These are phyloP conservation scores for Radopholus similis DNA, from an alignment of 1,140 invertebrate species.

Conservation along the genomic window DNA sequence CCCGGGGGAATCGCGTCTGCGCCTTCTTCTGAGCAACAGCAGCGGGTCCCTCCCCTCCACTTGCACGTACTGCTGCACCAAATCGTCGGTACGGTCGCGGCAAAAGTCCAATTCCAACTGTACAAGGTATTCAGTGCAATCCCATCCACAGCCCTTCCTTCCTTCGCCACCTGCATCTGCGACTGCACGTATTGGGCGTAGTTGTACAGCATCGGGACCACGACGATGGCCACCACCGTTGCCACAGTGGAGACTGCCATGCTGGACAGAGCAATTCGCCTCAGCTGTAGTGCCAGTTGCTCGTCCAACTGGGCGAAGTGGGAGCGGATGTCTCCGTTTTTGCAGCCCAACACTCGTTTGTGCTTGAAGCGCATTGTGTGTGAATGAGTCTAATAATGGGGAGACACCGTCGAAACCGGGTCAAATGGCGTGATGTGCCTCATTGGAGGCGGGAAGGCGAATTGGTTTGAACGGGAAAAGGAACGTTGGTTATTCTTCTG, in stretches of 20 bases:
- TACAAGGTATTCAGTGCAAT: not conserved
- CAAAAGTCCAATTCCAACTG: constrained; percentile 20
- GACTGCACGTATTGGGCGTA: constrained; percentile 54
- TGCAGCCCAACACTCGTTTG: no score
- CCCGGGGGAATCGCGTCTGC: not conserved
- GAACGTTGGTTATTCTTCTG: no score
- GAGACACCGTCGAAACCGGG: no score
- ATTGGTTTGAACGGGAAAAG: no score
- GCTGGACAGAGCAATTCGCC: constrained; percentile 41
- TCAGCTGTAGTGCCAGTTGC: constrained; percentile 2
- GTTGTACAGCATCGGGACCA: constrained; percentile 52
- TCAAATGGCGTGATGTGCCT: no score
- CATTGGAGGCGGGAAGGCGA: no score
- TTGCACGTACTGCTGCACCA: not conserved
- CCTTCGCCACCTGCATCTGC: constrained; percentile 37
- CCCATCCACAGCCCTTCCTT: not conserved
- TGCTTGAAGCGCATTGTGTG: no score
- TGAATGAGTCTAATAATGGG: no score
- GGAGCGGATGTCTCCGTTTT: not conserved
- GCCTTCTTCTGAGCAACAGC: not conserved
- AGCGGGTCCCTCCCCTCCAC: not conserved
- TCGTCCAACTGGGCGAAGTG: not conserved
- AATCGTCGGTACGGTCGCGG: not conserved
- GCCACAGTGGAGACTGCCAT: constrained; percentile 48
- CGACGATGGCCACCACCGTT: constrained; percentile 45